Evolutionary conservation across 1,140 invertebrate genomes (phyloP), one percentile per base, ranked within the genome.

Genomic region (Temnothorax curvispinosus): DNA sequence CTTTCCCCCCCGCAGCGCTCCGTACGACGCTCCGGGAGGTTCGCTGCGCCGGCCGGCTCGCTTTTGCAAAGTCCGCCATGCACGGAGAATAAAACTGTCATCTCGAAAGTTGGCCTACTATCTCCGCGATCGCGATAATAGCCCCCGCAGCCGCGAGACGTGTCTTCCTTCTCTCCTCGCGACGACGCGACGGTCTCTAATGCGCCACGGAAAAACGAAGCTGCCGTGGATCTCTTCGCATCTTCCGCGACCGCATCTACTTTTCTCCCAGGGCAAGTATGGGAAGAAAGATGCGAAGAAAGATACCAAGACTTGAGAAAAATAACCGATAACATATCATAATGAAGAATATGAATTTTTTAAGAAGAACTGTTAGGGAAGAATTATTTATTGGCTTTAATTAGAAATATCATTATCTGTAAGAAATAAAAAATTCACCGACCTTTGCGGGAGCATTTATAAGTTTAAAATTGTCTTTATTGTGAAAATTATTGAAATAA

Each of bases 61-160:
- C 85, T 84, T 81, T 84, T 77, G 54, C 78, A 88, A 88, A 87
- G 85, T 88, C 86, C 69, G 75, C 58, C 86, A 87, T 92, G 89
- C 90, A 92, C 88, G 86, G 89, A 52, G 90, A 89, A 93, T 94
- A 94, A 94, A 94, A 94, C 90, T 93, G 91, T 93, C 92, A 94
- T 94, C 94, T 93, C 92, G 93, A 94, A 94, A 94, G 93, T 94
- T 93, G 93, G 93, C 93, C 93, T 94, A 94, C 93, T 94, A 93
- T 94, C 93, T 92, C 91, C 89, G 77, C 81, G 67, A 87, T 87
- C 85, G 87, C 75, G 74, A 90, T 88, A 92, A 88, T 88, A 92
- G 88, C 88, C 54, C 64, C 58, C 78, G 71, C 85, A 75, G 41
- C 56, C 64, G 74, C 71, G 64, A 80, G 27, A 76, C 38, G 21